Base-by-base conservation (phyloP, 2,888 invertebrate species). In the Phengaris alcon region DNA sequence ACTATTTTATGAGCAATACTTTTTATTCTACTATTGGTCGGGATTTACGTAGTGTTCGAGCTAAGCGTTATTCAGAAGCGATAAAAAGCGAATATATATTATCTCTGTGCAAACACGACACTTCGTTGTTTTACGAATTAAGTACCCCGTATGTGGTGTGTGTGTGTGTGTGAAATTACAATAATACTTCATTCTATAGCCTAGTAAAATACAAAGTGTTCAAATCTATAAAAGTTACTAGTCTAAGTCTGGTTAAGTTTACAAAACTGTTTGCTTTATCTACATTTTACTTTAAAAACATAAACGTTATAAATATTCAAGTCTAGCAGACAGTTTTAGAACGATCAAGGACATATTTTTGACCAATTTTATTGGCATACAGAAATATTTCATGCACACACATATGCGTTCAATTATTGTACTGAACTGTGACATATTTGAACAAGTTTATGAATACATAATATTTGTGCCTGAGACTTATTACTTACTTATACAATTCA, bases 11-110 rank as follows among this genome's bases (percentile, higher is more conserved):
- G 92, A 92, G 92, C 92, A 92, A 90, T 85, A 84, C 1, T 87
- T 86, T 88, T 84, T 85, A 85, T 87, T 84, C 90, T 92, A 91
- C 88, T 82, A 87, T 92, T 92, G 92, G 92, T 92, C 92, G 88
- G 87, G 86, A 86, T 83, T 82, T 79, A 81, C 78, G 78, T 79
- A 78, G 81, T 81, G 79, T 78, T 82, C 75, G 78, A 78, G 74
- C 59, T 75, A 77, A 78, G 79, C 79, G 77, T 44, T 22, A 64
- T 55, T 75, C 68, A 78, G 77, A 77, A 74, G 70, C 55, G 73
- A 76, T 76, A 75, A 76, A 10, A 76, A 59, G 54, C 12, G 52
- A 72, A 76, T 54, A 57, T 76, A 75, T 35, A 35, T 35, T 57
- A 55, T 70, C 70, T 68, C 54, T 68, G 72, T 68, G 68, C 74